Evolutionary conservation across 2,797 vertebrate genomes (phyloP).

Genomic region (Poecilia wingei): DNA sequence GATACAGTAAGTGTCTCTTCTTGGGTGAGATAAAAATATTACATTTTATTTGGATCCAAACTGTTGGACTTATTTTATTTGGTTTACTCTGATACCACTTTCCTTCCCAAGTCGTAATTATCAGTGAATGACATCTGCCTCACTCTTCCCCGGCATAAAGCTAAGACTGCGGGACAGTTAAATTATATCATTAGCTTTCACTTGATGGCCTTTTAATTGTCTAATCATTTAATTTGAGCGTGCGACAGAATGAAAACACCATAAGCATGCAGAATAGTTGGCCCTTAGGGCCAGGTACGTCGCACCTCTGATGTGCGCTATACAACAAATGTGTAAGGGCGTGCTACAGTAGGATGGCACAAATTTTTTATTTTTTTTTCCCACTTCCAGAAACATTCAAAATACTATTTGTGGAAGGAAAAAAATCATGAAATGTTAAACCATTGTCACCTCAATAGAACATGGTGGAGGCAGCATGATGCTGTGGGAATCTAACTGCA

Average conservation of each 20-base stretch:
- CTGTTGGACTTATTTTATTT: not conserved
- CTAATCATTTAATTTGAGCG: not conserved
- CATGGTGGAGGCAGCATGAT: not conserved
- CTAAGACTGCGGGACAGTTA: no score
- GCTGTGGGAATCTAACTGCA: not conserved
- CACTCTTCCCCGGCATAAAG: no score
- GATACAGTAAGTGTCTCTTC: constrained; percentile 79
- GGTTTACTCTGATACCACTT: not conserved
- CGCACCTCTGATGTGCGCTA: not conserved
- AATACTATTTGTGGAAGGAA: not conserved
- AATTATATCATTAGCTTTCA: no score
- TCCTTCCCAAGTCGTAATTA: no score
- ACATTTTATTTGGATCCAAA: not conserved
- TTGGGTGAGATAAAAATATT: not conserved
- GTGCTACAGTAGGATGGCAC: not conserved
- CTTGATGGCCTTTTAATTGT: not conserved
- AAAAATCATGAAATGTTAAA: not conserved
- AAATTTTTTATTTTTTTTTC: not conserved
- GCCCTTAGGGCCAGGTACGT: not conserved
- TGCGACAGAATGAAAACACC: not conserved
- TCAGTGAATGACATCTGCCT: no score
- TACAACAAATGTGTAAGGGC: not conserved
- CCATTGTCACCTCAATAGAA: not conserved
- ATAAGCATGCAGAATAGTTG: not conserved
- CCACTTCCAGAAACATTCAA: not conserved